A percentile compares a stretch with the other conserved stretches of the same genome.
Evolutionary conservation across 2,113 vertebrate species (phyloP).

Genomic region (Diphyllodes magnificus): DNA sequence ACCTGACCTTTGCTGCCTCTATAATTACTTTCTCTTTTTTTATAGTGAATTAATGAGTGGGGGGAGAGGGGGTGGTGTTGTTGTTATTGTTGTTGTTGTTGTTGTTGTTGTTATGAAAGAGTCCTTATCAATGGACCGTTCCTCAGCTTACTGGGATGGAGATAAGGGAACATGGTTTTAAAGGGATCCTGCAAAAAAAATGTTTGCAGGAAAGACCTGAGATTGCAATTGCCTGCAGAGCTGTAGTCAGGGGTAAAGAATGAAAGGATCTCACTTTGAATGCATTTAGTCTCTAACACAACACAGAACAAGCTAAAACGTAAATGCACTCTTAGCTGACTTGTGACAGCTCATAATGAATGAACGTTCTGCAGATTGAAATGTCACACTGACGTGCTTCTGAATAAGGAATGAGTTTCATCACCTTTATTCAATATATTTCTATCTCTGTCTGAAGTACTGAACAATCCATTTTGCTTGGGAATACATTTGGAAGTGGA

Average conservation of each 20-base stretch:
- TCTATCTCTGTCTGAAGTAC: not conserved
- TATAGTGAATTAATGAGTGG: not conserved
- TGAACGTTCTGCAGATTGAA: not conserved
- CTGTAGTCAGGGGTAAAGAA: not conserved
- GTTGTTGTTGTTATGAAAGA: not conserved
- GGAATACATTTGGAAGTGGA: not conserved
- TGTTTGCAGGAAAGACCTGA: not conserved
- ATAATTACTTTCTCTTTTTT: not conserved
- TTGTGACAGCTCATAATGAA: not conserved
- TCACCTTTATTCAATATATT: not conserved
- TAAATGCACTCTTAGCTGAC: not conserved
- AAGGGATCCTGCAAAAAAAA: not conserved
- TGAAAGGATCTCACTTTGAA: not conserved
- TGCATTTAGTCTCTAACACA: not conserved
- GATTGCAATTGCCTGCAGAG: not conserved
- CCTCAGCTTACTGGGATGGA: not conserved
- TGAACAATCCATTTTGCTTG: not conserved
- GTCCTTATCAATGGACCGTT: not conserved
- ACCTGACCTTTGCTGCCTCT: not conserved
- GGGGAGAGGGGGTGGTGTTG: accelerated
- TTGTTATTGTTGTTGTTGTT: not conserved
- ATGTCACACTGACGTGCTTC: not conserved
- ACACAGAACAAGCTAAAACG: not conserved
- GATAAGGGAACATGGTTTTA: not conserved
- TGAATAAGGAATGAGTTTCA: not conserved